phyloP scores from a whole-genome alignment of 2,113 vertebrate genomes.

The Pseudonaja textilis region DNA sequence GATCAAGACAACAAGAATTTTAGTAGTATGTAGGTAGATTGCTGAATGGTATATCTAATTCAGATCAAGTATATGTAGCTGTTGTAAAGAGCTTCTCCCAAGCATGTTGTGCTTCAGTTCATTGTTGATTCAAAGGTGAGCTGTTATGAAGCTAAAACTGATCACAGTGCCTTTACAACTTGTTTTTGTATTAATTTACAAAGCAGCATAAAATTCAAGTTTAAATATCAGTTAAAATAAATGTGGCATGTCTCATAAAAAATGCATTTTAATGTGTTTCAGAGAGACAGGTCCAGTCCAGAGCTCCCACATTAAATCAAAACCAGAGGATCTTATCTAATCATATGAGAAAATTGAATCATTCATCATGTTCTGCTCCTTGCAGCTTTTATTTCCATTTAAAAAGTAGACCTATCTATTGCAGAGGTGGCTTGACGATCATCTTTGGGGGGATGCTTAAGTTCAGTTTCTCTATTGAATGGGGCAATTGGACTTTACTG shows the following conservation, averaged over 20 bases:
- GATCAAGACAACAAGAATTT: neutral
- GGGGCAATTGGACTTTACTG: neutral
- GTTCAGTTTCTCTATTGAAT: neutral
- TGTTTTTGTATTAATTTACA: neutral
- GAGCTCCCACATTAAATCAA: neutral
- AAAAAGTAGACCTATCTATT: neutral
- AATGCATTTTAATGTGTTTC: neutral
- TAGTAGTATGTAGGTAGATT: neutral
- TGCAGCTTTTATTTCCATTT: neutral
- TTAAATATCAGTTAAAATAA: neutral
- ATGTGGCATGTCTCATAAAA: neutral
- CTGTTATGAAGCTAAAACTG: neutral
- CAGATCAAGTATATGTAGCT: neutral
- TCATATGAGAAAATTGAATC: neutral
- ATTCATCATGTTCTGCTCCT: neutral
- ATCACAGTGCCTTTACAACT: neutral
- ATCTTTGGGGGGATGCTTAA: neutral
- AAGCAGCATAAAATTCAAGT: neutral
- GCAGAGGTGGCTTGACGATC: neutral
- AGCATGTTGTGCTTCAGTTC: neutral
- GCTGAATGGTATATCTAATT: neutral
- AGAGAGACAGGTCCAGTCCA: neutral
- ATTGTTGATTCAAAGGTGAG: neutral
- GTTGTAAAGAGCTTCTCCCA: neutral
- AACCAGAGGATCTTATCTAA: neutral